Percentiles rank a stretch among this genome's conserved stretches.
Conservation (phyloP, 1,140 invertebrate genomes). For the Polypedilum pembai region DNA sequence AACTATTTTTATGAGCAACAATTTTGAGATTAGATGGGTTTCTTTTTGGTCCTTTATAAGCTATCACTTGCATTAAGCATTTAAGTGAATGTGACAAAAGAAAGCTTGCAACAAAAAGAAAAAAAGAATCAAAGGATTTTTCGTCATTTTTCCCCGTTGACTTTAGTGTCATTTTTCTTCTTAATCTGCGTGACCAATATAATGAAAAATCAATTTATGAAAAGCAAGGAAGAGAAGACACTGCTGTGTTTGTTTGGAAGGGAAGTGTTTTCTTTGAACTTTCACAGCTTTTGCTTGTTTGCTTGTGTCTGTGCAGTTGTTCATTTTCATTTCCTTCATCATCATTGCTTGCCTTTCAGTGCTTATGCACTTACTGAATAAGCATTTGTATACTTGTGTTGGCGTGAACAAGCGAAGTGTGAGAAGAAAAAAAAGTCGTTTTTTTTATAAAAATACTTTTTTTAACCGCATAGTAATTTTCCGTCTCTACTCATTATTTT, state of each 20-base stretch:
- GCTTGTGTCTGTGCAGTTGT: constrained; percentile 7
- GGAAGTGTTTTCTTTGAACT: background rate
- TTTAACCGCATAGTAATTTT: constrained; percentile 23
- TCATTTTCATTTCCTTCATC: constrained; percentile 1
- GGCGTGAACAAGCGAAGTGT: background rate
- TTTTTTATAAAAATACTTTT: background rate
- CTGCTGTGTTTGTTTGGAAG: background rate
- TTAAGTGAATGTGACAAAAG: background rate
- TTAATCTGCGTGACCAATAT: background rate
- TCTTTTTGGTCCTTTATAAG: constrained; percentile 11
- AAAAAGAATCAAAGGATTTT: too few relatives aligned
- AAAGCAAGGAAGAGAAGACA: too few relatives aligned
- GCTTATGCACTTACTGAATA: background rate
- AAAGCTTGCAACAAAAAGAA: background rate
- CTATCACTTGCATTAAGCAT: background rate
- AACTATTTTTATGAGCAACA: background rate
- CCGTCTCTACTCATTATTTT: constrained; percentile 7
- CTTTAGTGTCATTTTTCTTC: background rate
- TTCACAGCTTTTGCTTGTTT: background rate
- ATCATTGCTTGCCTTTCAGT: background rate
- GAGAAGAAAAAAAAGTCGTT: background rate
- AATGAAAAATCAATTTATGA: background rate
- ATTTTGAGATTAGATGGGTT: background rate
- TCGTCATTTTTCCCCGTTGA: too few relatives aligned
- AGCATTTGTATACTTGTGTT: background rate